Conservation (phyloP, 2,888 invertebrate species). For the Cremastinae sp. region DNA sequence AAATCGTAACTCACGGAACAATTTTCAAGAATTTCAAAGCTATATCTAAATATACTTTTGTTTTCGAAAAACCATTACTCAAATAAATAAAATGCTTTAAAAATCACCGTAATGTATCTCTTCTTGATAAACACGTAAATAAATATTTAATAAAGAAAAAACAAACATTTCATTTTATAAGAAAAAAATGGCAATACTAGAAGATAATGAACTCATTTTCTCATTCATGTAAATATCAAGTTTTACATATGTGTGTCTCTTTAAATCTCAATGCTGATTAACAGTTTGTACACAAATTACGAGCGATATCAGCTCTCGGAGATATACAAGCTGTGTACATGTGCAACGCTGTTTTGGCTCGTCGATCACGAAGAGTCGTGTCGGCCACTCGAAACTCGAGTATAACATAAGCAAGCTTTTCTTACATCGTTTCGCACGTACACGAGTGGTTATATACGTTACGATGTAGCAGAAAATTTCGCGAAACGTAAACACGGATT, state of each 20-base stretch:
- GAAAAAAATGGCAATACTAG: no score
- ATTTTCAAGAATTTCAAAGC: conserved; percentile 14
- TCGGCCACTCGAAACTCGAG: conserved; percentile 24
- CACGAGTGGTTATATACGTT: neutral
- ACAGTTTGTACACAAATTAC: neutral
- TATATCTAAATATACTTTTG: no score
- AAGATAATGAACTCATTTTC: neutral
- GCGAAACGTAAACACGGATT: conserved; percentile 10
- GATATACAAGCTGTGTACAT: neutral
- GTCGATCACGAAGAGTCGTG: neutral
- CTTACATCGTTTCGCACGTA: neutral
- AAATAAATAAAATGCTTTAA: no score
- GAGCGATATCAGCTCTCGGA: neutral
- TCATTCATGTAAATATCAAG: no score
- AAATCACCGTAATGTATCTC: no score
- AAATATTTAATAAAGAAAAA: no score
- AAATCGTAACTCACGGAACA: neutral
- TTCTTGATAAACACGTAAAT: no score
- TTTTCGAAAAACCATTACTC: no score
- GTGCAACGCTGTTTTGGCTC: conserved; percentile 18
- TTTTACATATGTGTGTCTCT: no score
- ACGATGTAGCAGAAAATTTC: conserved; percentile 20
- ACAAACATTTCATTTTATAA: no score
- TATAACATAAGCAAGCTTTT: conserved; percentile 16
- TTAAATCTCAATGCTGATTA: no score